Base-by-base conservation (phyloP, 2,888 invertebrate species). In the Eledone cirrhosa region DNA sequence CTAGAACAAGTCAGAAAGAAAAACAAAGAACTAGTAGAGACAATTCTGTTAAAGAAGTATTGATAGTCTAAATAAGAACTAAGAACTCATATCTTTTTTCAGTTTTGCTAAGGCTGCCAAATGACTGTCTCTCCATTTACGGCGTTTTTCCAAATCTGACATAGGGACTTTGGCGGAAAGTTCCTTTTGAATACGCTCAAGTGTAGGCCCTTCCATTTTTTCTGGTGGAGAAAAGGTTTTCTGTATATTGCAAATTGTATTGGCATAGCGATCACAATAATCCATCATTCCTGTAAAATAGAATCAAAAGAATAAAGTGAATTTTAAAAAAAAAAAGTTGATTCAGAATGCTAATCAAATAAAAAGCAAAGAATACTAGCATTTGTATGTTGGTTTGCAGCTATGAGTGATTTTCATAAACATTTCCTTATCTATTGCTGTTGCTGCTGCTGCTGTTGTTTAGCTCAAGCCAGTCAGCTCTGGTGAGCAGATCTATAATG, bases 51-150 rank as follows among this genome's bases (percentile, higher is more conserved):
- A 41, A 41, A 41, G 41, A 41, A 11, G 41, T 41, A 11, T 41
- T 41, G 41, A 41, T 41, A 41, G 41, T 41, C 11, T 41, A 41
- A 41, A 41, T 11, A 41, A 41, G 41, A 41, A 41, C 41, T 41
- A 41, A 41, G 41, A 41, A 41, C 41, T 41, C 41, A 87, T 78
- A 22, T 86, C 83, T 27, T 81, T 81, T 79, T 89, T 89, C 8
- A 90, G 84, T 81, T 87, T 89, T 22, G 89, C 87, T 24, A 90
- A 84, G n/a, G 85, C 86, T 0, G 88, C 85, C n/a, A 90, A 82
- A 53, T 88, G 81, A 13, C 80, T 81, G 82, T 90, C 89, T 67
- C 90, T 82, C 90, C 90, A 89, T 63, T 83, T 79, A 75, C 89
- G 80, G 47, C 88, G 81, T 24, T 85, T 84, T 5, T 82, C 80